phyloP scores from a whole-genome alignment of 2,113 vertebrate genomes.

The Stigmatopora nigra region DNA sequence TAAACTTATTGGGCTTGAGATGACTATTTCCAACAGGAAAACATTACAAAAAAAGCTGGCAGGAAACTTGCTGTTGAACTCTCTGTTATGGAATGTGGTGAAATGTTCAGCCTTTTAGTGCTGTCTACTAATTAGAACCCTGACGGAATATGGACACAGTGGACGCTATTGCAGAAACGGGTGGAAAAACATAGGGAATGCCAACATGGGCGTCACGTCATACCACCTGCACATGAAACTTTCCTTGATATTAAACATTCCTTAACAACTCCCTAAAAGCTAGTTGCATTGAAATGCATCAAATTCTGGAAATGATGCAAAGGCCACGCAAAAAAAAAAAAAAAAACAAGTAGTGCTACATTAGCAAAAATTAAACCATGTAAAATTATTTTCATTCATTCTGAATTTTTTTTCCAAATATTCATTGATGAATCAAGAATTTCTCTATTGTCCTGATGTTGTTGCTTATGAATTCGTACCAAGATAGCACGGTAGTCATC shows the following conservation, averaged over 20 bases:
- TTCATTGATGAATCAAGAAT: no score
- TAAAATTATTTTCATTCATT: no score
- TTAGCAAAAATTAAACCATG: no score
- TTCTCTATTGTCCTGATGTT: no score
- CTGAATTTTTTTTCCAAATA: no score
- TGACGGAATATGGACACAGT: slow-evolving; percentile 53
- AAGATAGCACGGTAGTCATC: no score
- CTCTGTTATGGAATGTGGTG: slow-evolving; percentile 45
- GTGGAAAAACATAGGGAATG: slow-evolving; percentile 59
- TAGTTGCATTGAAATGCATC: slow-evolving; percentile 46
- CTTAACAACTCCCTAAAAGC: no score
- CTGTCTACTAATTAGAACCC: slow-evolving; percentile 51
- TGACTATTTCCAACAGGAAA: slow-evolving; percentile 39
- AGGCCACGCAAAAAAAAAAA: no score
- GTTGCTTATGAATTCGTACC: no score
- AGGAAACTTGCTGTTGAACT: slow-evolving; percentile 39
- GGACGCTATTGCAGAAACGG: slow-evolving; percentile 54
- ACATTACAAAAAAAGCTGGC: slow-evolving; percentile 38
- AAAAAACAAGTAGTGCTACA: no score
- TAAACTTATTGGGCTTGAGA: slow-evolving; percentile 35
- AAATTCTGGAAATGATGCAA: background rate
- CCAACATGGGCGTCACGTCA: slow-evolving; percentile 55
- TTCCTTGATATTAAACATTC: slow-evolving; percentile 52
- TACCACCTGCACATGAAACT: slow-evolving; percentile 51
- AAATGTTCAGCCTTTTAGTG: slow-evolving; percentile 52